Evolutionary conservation across 2,888 invertebrate species (phyloP).

Genomic region (Arctia plantaginis): DNA sequence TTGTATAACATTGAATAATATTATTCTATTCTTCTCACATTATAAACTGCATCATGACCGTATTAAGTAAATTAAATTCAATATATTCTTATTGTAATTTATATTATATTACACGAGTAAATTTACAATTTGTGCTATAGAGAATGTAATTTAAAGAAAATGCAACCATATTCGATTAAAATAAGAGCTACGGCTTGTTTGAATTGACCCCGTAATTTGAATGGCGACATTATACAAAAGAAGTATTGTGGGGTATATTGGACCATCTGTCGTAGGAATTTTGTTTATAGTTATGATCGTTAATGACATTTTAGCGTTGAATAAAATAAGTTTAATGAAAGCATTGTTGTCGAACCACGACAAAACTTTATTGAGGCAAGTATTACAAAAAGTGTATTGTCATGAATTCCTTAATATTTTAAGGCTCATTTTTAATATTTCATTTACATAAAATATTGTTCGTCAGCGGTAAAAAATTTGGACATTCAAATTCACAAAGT

Average conservation of each 20-base stretch:
- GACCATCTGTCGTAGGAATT: constrained; percentile 73
- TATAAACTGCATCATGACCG: constrained; percentile 20
- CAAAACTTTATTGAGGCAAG: constrained; percentile 24
- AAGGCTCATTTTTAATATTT: background rate
- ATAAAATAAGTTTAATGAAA: constrained; percentile 44
- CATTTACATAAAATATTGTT: background rate
- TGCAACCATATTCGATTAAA: constrained; percentile 26
- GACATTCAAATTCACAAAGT: background rate
- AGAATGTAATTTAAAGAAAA: constrained; percentile 24
- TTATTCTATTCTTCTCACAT: constrained; percentile 12
- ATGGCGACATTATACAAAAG: constrained; percentile 61
- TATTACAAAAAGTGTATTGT: constrained; percentile 1
- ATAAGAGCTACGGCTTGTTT: constrained; percentile 17
- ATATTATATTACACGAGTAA: constrained; percentile 36
- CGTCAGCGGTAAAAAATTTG: background rate
- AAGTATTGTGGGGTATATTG: constrained; percentile 64
- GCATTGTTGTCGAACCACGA: constrained; percentile 36
- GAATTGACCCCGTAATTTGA: constrained; percentile 42
- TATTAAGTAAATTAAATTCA: constrained; percentile 37
- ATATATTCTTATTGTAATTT: constrained; percentile 31
- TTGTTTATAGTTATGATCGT: constrained; percentile 54
- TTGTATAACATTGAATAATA: background rate
- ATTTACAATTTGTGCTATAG: constrained; percentile 54
- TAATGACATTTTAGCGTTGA: constrained; percentile 65
- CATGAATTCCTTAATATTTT: background rate